phyloP scores from a whole-genome alignment of 1,140 invertebrate genomes.

The Oedothorax gibbosus region DNA sequence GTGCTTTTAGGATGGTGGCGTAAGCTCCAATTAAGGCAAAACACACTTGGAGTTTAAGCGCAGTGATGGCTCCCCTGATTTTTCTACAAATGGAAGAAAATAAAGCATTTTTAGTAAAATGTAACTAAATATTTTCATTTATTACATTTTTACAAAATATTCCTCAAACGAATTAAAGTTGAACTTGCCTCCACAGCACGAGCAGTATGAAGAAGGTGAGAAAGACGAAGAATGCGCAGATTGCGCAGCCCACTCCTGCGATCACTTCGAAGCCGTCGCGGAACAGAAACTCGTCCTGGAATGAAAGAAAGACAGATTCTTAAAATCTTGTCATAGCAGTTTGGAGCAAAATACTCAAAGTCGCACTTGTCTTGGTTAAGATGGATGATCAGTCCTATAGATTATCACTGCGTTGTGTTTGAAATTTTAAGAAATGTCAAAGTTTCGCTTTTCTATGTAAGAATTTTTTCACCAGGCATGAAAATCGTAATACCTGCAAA shows the following conservation, averaged over 20 bases:
- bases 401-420: too few relatives aligned
- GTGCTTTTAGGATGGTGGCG: slow-evolving; percentile 43
- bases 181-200: slow-evolving; percentile 57
- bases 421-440: too few relatives aligned
- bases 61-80: slow-evolving; percentile 59
- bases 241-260: slow-evolving; percentile 58
- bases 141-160: neutral
- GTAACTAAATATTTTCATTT: too few relatives aligned
- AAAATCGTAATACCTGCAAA: too few relatives aligned
- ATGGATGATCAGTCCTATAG: too few relatives aligned
- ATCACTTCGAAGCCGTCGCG: slow-evolving; percentile 59
- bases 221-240: slow-evolving; percentile 60
- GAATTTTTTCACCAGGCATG: too few relatives aligned
- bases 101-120: too few relatives aligned
- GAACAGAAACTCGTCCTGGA: slow-evolving; percentile 50
- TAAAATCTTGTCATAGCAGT: too few relatives aligned
- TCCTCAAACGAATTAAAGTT: neutral
- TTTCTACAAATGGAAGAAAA: slow-evolving; percentile 29
- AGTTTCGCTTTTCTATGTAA: too few relatives aligned
- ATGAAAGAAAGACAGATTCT: neutral
- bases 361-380: too few relatives aligned
- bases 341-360: too few relatives aligned
- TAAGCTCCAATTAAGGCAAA: slow-evolving; percentile 60
- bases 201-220: slow-evolving; percentile 51
- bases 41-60: slow-evolving; percentile 60